Base-by-base conservation (phyloP, 2,888 invertebrate species). In the Caenorhabditis doughertyi region DNA sequence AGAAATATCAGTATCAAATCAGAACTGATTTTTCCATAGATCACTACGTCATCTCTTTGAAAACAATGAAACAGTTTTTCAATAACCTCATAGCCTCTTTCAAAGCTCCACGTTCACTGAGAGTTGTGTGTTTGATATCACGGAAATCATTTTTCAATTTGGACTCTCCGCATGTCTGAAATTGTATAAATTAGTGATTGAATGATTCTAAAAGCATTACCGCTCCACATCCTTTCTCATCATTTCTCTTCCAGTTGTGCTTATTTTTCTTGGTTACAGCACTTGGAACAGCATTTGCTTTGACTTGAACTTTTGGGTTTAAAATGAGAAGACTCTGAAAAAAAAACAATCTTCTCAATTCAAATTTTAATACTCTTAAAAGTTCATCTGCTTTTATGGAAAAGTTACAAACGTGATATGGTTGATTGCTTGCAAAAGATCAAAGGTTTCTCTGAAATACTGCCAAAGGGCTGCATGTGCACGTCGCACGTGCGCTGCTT, bases 71-170 rank as follows among this genome's bases (percentile, higher is more conserved):
- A 23, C 21, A 23, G 9, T 32, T 8, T 65, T 11, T 21, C 11
- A 47, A 42, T 32, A 79, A 90, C 68, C 91, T 80, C 77, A 84
- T 82, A 9, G 91, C 91, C 73, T 92, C 92, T 85, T 94, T 94
- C 42, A 99, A 93, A 0, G 98, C 98, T 0, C 95, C 98, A 18
- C 98, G 94, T 92, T 99, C 98, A 72, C 97, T 97, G 55, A 99
- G 92, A 0, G 98, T 98, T 0, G 98, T 98, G 90, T 97, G 97
- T 92, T 99, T 99, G 83, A 98, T 95, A 91, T 99, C 98, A 85
- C 96, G 95, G 92, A 99, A 99, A 92, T 99, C 96, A 87, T 97
- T 96, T 81, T 94, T 94, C 77, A 93, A 88, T 1, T 95, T 94
- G 27, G 94, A 93, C 90, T 95, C 95, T 51, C 89, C 95, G 51